Evolutionary conservation across 2,888 invertebrate genomes (phyloP).

Genomic region (Rhorus exstirpatorius): DNA sequence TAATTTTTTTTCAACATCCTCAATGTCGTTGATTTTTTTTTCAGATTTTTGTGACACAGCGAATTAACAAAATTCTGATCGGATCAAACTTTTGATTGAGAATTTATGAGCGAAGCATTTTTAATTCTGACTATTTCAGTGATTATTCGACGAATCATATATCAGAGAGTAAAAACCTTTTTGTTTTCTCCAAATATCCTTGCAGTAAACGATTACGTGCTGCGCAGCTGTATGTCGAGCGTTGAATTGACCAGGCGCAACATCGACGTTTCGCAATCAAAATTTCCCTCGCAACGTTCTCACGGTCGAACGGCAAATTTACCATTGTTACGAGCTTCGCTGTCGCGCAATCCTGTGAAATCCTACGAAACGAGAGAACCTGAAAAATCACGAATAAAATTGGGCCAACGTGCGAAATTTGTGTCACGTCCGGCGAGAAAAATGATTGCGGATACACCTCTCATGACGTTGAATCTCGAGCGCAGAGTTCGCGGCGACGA

Average conservation of each 20-base stretch:
- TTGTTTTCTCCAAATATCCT: neutral
- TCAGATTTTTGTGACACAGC: no score
- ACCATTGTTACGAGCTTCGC: conserved; percentile 16
- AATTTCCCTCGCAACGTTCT: neutral
- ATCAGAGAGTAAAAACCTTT: neutral
- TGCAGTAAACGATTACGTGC: conserved; percentile 80
- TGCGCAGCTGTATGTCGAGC: conserved; percentile 82
- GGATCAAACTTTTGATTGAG: no score
- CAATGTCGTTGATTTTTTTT: no score
- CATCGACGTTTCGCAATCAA: conserved; percentile 10
- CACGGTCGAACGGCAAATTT: neutral
- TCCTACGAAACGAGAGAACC: neutral
- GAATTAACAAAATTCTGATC: no score
- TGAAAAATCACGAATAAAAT: conserved; percentile 23
- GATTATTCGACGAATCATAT: no score
- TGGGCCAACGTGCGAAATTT: neutral
- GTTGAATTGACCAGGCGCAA: conserved; percentile 79
- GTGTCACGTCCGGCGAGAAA: conserved; percentile 26
- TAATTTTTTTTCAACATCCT: no score
- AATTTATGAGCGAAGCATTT: no score
- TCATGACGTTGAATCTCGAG: conserved; percentile 78
- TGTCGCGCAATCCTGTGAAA: conserved; percentile 31
- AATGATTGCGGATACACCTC: conserved; percentile 76
- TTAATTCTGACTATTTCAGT: no score
- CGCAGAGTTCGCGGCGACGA: conserved; percentile 74